A percentile compares a stretch with the other conserved stretches of the same genome.
Conservation (phyloP, 2,113 vertebrate species). For the Leptobrachium ailaonicum region DNA sequence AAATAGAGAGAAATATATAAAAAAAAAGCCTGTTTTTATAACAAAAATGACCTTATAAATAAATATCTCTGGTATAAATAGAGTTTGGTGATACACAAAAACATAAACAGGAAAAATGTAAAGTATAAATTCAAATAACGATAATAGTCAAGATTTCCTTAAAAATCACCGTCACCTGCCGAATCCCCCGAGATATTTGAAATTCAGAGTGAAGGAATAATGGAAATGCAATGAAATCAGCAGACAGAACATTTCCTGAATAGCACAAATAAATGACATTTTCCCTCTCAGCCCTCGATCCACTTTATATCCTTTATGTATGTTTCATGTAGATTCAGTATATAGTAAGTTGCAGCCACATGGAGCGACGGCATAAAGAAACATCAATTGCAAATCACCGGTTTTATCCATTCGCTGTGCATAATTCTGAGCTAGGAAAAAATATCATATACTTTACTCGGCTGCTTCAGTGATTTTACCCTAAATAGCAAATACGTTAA, state of each 20-base stretch:
- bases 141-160: too few relatives aligned
- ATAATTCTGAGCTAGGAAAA: not conserved
- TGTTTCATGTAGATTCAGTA: not conserved
- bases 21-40: not conserved
- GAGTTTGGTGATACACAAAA: too few relatives aligned
- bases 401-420: not conserved
- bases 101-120: too few relatives aligned
- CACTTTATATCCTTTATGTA: not conserved
- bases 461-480: not conserved
- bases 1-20: not conserved
- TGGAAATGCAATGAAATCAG: not conserved
- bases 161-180: too few relatives aligned
- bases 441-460: not conserved
- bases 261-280: not conserved
- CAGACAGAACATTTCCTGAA: not conserved
- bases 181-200: too few relatives aligned
- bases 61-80: too few relatives aligned
- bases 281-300: not conserved
- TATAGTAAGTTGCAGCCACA: not conserved
- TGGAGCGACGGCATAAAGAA: not conserved
- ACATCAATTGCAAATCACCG: not conserved
- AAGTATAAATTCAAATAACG: too few relatives aligned
- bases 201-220: not conserved
- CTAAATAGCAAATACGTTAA: not conserved
- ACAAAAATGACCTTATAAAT: not conserved